These are phyloP conservation scores for Poecilus cupreus DNA, from an alignment of 2,888 invertebrate genomes.

Conservation along the genomic window DNA sequence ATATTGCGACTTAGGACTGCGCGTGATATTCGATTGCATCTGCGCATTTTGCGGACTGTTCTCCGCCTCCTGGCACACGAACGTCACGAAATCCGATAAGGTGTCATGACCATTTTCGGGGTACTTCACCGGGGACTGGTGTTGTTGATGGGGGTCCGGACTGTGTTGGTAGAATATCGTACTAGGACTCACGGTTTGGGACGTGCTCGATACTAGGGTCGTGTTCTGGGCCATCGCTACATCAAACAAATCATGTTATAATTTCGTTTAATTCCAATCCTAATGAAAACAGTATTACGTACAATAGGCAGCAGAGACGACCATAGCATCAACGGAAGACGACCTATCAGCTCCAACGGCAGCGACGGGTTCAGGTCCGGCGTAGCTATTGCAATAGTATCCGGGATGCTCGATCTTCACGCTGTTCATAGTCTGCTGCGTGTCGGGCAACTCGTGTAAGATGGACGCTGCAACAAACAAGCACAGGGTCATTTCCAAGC, in stretches of 20 bases:
- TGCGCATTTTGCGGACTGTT: constrained; percentile 84
- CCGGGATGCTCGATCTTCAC: constrained; percentile 89
- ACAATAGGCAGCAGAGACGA: constrained; percentile 87
- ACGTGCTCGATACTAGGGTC: constrained; percentile 74
- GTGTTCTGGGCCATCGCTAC: constrained; percentile 74
- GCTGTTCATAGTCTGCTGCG: constrained; percentile 79
- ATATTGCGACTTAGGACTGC: constrained; percentile 87
- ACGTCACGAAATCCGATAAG: constrained; percentile 96
- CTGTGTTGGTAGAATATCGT: constrained; percentile 75
- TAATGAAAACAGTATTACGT: too few species aligned
- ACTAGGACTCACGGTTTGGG: constrained; percentile 75
- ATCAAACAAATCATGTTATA: too few species aligned
- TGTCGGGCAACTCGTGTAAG: constrained; percentile 90
- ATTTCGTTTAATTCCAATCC: too few species aligned
- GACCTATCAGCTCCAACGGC: constrained; percentile 71
- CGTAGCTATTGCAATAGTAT: constrained; percentile 89
- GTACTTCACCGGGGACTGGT: constrained; percentile 78
- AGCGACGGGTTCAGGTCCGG: constrained; percentile 79
- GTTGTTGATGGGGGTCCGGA: constrained; percentile 76
- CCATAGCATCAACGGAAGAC: constrained; percentile 76
- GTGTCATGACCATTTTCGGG: constrained; percentile 93
- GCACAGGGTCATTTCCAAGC: constrained; percentile 63
- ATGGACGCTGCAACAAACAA: constrained; percentile 87
- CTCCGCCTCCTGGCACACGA: constrained; percentile 96
- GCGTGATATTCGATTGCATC: constrained; percentile 76